Evolutionary conservation across 2,113 vertebrate genomes (phyloP).

Genomic region (Prietella phreatophila): DNA sequence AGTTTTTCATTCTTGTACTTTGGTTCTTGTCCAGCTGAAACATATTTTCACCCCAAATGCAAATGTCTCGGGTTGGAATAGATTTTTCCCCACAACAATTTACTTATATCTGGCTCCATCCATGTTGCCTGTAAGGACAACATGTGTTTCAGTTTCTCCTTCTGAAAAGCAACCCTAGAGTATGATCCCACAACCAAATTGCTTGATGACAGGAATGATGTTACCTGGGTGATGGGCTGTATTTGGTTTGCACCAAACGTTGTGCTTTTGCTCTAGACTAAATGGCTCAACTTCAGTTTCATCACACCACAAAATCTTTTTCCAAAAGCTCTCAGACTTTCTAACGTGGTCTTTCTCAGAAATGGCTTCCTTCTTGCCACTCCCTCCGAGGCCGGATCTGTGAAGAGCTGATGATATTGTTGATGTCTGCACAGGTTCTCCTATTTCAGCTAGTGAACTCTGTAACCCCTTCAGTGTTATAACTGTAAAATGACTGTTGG

Average conservation of each 20-base stretch:
- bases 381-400: constrained; percentile 11
- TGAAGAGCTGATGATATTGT: background rate
- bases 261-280: background rate
- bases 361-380: constrained; percentile 4
- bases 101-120: background rate
- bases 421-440: constrained; percentile 23
- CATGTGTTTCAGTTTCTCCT: background rate
- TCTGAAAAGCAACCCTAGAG: background rate
- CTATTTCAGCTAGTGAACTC: constrained; percentile 7
- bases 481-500: background rate
- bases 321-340: constrained; percentile 25
- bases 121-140: background rate
- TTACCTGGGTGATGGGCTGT: background rate
- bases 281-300: background rate
- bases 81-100: background rate
- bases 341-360: background rate
- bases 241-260: background rate
- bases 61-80: background rate
- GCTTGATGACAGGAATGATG: background rate
- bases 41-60: background rate
- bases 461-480: background rate
- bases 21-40: background rate
- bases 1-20: background rate
- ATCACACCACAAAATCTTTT: constrained; percentile 4
- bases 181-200: background rate